Evolutionary conservation across 2,113 vertebrate species (phyloP).

Genomic region (Syngnathus floridae): DNA sequence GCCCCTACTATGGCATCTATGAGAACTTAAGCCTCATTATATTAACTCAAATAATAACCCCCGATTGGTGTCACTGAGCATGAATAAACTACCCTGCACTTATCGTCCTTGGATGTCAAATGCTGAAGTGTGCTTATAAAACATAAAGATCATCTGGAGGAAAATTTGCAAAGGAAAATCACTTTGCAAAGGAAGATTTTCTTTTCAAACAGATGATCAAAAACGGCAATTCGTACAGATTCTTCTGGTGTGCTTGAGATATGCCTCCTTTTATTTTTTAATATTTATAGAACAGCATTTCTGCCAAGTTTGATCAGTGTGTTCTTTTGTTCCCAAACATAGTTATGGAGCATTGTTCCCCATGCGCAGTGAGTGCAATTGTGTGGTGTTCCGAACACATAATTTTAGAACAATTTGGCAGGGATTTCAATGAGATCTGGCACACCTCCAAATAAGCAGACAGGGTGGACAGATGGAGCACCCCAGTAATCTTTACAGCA

Average conservation of each 20-base stretch:
- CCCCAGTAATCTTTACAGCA: constrained; percentile 41
- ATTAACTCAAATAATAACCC: constrained; percentile 27
- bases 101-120: constrained; percentile 30
- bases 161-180: too few species aligned
- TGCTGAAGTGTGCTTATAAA: constrained; percentile 19
- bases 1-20: constrained; percentile 35
- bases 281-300: background rate
- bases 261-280: background rate
- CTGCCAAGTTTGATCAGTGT: background rate
- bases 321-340: constrained; percentile 3
- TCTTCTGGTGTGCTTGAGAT: background rate
- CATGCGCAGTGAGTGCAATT: constrained; percentile 8
- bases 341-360: constrained; percentile 14
- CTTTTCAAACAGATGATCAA: background rate
- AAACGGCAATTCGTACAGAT: background rate
- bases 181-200: background rate
- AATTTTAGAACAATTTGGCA: constrained; percentile 46
- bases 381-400: constrained; percentile 1
- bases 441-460: constrained; percentile 25
- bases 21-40: constrained; percentile 48
- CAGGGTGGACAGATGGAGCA: constrained; percentile 55
- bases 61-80: constrained; percentile 31
- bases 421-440: constrained; percentile 40
- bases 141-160: constrained; percentile 12
- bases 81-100: constrained; percentile 35